These are phyloP conservation scores for Gibbula magus DNA, from an alignment of 2,888 invertebrate species.

Conservation along the genomic window DNA sequence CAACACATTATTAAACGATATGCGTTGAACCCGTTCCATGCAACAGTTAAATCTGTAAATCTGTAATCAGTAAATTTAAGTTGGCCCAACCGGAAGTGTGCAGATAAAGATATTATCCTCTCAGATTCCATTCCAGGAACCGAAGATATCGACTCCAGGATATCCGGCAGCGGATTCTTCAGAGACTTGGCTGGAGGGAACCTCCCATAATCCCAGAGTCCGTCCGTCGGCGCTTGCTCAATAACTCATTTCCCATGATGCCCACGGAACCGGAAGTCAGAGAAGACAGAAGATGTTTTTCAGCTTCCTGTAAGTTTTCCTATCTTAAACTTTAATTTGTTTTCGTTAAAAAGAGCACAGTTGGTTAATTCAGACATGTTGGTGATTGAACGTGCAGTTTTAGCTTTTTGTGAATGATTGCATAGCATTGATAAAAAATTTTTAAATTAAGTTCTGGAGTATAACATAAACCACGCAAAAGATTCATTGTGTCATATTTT, in stretches of 20 bases:
- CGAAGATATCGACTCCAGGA: conserved; percentile 2
- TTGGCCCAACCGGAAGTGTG: too few species aligned
- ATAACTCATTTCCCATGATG: not conserved
- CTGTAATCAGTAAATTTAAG: too few species aligned
- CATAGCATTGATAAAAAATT: too few species aligned
- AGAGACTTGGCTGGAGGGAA: conserved; percentile 17
- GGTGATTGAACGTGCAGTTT: too few species aligned
- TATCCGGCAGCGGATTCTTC: conserved; percentile 12
- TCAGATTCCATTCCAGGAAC: not conserved
- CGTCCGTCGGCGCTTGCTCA: not conserved
- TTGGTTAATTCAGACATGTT: too few species aligned
- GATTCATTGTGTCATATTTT: too few species aligned
- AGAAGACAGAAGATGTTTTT: conserved; percentile 11
- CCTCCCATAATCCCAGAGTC: conserved; percentile 12
- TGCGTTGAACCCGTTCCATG: too few species aligned
- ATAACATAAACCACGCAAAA: too few species aligned
- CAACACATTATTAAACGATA: too few species aligned
- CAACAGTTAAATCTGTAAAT: too few species aligned
- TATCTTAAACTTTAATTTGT: not conserved
- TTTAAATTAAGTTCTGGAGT: too few species aligned
- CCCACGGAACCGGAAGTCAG: not conserved
- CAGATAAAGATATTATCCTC: not conserved
- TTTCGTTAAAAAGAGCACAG: not conserved
- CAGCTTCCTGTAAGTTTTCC: conserved; percentile 9
- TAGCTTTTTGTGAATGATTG: too few species aligned